phyloP scores from a whole-genome alignment of 1,140 invertebrate species.

The Drosophila takahashii region DNA sequence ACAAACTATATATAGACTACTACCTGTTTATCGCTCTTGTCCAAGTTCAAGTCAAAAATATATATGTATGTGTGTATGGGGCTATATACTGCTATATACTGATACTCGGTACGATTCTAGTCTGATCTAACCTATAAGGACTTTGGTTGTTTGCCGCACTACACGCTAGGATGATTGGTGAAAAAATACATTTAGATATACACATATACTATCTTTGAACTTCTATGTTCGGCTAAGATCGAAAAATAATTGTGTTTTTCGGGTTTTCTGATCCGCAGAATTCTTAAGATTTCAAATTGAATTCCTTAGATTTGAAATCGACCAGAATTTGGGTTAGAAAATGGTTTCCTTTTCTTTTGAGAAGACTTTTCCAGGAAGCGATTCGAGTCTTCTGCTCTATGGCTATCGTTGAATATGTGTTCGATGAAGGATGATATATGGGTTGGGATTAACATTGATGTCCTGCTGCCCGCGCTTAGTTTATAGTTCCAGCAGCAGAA shows the following conservation, averaged over 20 bases:
- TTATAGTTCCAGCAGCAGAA: conserved; percentile 84
- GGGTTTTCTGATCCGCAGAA: neutral
- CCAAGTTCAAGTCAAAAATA: conserved; percentile 67
- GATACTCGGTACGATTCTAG: conserved; percentile 46
- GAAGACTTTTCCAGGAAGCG: conserved; percentile 46
- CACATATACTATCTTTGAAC: conserved; percentile 32
- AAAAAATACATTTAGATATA: conserved; percentile 79
- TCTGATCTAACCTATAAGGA: conserved; percentile 76
- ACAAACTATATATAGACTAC: conserved; percentile 67
- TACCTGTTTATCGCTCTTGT: conserved; percentile 46
- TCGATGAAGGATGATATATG: conserved; percentile 67
- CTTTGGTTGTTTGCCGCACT: conserved; percentile 82
- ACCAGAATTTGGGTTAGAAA: conserved; percentile 3
- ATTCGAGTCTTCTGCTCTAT: conserved; percentile 48
- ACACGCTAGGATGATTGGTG: conserved; percentile 81
- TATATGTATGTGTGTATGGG: conserved; percentile 31
- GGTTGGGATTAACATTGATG: conserved; percentile 36
- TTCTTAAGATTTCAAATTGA: conserved; percentile 21
- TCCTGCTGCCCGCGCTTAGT: conserved; percentile 51
- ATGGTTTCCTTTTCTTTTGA: conserved; percentile 5
- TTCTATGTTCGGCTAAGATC: conserved; percentile 9
- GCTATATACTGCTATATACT: conserved; percentile 43
- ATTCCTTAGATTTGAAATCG: conserved; percentile 1
- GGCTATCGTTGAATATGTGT: conserved; percentile 77
- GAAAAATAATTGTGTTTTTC: conserved; percentile 47